Conservation (phyloP, 2,797 vertebrate species). For the Notolepis coatsorum region DNA sequence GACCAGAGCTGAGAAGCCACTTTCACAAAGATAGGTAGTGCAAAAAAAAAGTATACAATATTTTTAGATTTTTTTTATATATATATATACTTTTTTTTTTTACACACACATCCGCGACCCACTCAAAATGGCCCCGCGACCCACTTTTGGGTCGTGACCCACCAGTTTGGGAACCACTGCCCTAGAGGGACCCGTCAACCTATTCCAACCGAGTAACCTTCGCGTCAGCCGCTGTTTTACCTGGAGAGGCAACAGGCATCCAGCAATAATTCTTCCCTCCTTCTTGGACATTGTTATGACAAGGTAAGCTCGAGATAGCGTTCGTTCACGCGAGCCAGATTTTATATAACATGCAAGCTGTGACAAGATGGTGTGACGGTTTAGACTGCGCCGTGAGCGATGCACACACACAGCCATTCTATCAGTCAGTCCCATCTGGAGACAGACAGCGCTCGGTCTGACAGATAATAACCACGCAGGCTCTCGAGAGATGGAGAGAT, state of each 20-base stretch:
- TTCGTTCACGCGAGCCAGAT: slow-evolving; percentile 36
- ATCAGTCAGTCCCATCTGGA: slow-evolving; percentile 47
- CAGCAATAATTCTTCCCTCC: slow-evolving; percentile 2
- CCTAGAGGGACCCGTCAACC: too few species aligned
- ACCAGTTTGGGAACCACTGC: too few species aligned
- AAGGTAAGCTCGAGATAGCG: slow-evolving; percentile 39
- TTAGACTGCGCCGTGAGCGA: slow-evolving; percentile 48
- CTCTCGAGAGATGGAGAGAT: slow-evolving; percentile 29
- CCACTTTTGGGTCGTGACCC: too few species aligned
- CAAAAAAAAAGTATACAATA: too few species aligned
- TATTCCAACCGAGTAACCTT: slow-evolving; percentile 2
- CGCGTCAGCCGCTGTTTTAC: slow-evolving; percentile 13
- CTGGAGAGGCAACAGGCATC: slow-evolving; percentile 21
- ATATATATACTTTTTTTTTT: too few species aligned
- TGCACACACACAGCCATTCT: slow-evolving; percentile 32
- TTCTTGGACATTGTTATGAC: slow-evolving; percentile 48
- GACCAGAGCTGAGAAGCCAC: too few species aligned
- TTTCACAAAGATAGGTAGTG: too few species aligned
- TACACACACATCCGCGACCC: too few species aligned
- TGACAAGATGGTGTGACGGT: slow-evolving; percentile 51
- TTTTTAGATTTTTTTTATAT: too few species aligned
- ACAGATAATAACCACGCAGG: too few species aligned
- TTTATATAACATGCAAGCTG: slow-evolving; percentile 50
- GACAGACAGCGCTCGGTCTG: slow-evolving; percentile 52
- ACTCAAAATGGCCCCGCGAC: too few species aligned